phyloP scores from a whole-genome alignment of 1,140 invertebrate species.

The Dysdera silvatica region DNA sequence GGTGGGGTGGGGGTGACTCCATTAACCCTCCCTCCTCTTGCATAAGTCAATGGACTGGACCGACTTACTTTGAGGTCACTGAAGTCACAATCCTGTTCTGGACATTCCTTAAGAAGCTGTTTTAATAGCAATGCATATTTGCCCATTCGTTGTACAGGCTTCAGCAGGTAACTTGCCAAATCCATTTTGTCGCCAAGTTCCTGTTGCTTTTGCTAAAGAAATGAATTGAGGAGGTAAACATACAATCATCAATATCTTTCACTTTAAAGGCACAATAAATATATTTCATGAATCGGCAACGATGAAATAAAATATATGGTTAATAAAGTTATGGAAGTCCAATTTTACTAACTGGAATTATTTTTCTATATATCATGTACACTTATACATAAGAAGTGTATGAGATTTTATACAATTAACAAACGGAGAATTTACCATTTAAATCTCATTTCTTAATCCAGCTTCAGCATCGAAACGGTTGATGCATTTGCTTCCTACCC shows the following conservation, averaged over 20 bases:
- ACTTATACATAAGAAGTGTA: no score
- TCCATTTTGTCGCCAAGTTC: constrained; percentile 85
- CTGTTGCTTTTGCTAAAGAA: constrained; percentile 65
- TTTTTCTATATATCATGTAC: no score
- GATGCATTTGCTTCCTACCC: no score
- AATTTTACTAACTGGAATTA: background rate
- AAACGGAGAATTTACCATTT: no score
- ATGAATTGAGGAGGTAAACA: background rate
- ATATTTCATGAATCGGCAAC: background rate
- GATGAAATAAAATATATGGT: background rate
- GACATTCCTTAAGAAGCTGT: constrained; percentile 65
- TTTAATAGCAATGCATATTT: constrained; percentile 77
- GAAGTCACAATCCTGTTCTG: constrained; percentile 34
- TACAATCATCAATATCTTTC: background rate
- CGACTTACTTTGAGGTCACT: constrained; percentile 23
- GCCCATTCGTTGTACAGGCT: constrained; percentile 83
- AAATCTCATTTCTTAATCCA: no score
- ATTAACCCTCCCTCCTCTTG: no score
- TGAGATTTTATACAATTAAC: no score
- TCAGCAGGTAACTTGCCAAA: constrained; percentile 76
- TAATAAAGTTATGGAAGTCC: background rate
- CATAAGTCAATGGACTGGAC: no score
- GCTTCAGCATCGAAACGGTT: no score
- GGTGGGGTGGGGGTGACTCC: no score
- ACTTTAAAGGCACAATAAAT: background rate